Evolutionary conservation across 2,888 invertebrate species (phyloP).

Genomic region (Microctonus hyperodae): DNA sequence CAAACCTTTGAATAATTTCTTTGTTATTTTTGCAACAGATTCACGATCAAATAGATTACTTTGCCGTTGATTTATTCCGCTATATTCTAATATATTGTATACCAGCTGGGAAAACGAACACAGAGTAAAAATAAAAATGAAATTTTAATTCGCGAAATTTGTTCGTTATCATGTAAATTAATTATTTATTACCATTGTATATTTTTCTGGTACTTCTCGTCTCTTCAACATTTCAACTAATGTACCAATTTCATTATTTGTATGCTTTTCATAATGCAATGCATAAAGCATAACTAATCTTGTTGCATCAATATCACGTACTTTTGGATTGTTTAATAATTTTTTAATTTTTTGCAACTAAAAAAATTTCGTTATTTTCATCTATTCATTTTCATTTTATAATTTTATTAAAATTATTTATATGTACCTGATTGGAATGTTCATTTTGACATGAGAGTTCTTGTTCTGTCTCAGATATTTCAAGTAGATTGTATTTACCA

Average conservation of each 20-base stretch:
- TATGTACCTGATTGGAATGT: slow-evolving; percentile 75
- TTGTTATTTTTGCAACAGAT: slow-evolving; percentile 89
- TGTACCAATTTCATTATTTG: slow-evolving; percentile 81
- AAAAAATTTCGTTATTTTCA: slow-evolving; percentile 18
- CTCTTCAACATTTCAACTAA: slow-evolving; percentile 78
- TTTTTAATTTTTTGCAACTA: slow-evolving; percentile 70
- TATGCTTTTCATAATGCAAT: slow-evolving; percentile 89
- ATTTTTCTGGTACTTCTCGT: slow-evolving; percentile 73
- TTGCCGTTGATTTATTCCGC: slow-evolving; percentile 81
- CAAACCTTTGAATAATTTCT: slow-evolving; percentile 85
- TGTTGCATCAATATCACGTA: slow-evolving; percentile 80
- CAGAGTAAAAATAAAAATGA: slow-evolving; percentile 5
- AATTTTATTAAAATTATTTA: slow-evolving; percentile 11
- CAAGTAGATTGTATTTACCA: slow-evolving; percentile 78
- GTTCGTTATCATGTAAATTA: neutral
- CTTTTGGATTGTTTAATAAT: slow-evolving; percentile 77
- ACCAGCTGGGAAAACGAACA: slow-evolving; percentile 69
- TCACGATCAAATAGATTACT: slow-evolving; percentile 85
- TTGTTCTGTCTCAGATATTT: slow-evolving; percentile 93
- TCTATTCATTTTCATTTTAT: neutral
- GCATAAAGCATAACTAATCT: slow-evolving; percentile 93
- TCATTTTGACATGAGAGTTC: slow-evolving; percentile 89
- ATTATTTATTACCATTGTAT: slow-evolving; percentile 53
- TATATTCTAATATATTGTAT: slow-evolving; percentile 79
- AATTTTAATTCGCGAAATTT: neutral